phyloP scores from a whole-genome alignment of 2,888 invertebrate species.

The Leucoma salicis region DNA sequence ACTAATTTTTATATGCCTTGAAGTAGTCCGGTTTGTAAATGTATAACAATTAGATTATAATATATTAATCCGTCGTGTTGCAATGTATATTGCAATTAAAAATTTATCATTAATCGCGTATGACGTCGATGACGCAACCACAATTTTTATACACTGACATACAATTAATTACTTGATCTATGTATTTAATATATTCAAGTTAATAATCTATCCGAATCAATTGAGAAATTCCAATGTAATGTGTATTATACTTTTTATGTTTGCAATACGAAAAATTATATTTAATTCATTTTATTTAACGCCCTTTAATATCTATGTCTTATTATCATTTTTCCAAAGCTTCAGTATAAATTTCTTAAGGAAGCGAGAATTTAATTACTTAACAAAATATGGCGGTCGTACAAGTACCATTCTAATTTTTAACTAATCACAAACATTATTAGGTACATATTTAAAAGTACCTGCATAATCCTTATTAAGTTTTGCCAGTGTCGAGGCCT shows the following conservation, averaged over 20 bases:
- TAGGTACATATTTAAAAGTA: too few relatives aligned
- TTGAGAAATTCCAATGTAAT: not conserved
- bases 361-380: too few relatives aligned
- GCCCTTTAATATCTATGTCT: too few relatives aligned
- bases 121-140: not conserved
- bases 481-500: too few relatives aligned
- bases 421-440: too few relatives aligned
- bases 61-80: conserved; percentile 10
- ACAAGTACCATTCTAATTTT: too few relatives aligned
- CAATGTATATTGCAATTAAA: not conserved
- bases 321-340: too few relatives aligned
- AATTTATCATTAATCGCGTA: not conserved
- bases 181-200: not conserved
- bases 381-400: too few relatives aligned
- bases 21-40: conserved; percentile 12
- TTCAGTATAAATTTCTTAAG: too few relatives aligned
- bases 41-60: conserved; percentile 3
- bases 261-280: not conserved
- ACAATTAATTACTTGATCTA: not conserved
- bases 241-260: not conserved
- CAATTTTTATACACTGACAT: not conserved
- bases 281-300: not conserved
- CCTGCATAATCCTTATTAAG: too few relatives aligned
- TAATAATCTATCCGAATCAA: not conserved
- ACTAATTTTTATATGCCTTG: conserved; percentile 17